phyloP scores from a whole-genome alignment of 2,797 vertebrate genomes.

The Phaenicophaeus curvirostris region DNA sequence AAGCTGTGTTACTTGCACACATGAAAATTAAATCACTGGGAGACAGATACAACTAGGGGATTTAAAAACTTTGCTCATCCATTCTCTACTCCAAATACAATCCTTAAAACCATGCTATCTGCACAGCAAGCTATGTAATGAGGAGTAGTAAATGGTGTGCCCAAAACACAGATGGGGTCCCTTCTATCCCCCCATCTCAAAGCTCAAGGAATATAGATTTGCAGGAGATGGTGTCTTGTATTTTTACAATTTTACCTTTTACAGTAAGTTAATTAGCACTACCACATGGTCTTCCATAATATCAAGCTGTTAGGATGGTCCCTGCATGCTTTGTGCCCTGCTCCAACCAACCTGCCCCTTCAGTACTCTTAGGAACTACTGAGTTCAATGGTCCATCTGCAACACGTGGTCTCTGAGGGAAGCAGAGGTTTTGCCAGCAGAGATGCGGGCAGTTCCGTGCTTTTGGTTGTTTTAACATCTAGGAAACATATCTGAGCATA shows the following conservation, averaged over 20 bases:
- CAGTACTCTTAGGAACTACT: not conserved
- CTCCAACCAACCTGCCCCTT: not conserved
- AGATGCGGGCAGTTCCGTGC: not conserved
- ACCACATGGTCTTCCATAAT: not conserved
- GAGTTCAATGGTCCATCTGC: too few relatives aligned
- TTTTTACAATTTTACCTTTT: not conserved
- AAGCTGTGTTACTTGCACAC: not conserved
- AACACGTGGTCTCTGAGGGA: not conserved
- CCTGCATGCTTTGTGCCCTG: not conserved
- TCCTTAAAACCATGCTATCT: not conserved
- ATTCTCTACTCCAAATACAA: not conserved
- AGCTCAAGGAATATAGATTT: not conserved
- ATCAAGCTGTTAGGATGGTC: not conserved
- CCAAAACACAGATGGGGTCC: not conserved
- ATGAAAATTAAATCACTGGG: not conserved
- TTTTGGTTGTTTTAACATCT: not conserved
- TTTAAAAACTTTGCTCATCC: not conserved
- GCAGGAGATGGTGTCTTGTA: not conserved
- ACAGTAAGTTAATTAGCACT: not conserved
- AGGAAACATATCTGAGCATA: not conserved
- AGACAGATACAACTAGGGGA: not conserved
- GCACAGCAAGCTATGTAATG: not conserved
- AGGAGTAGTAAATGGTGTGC: not conserved
- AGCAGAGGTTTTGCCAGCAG: not conserved
- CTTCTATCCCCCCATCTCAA: not conserved